These are phyloP conservation scores for Drosophila parthenogenetica DNA, from an alignment of 2,888 invertebrate species.

Conservation along the genomic window DNA sequence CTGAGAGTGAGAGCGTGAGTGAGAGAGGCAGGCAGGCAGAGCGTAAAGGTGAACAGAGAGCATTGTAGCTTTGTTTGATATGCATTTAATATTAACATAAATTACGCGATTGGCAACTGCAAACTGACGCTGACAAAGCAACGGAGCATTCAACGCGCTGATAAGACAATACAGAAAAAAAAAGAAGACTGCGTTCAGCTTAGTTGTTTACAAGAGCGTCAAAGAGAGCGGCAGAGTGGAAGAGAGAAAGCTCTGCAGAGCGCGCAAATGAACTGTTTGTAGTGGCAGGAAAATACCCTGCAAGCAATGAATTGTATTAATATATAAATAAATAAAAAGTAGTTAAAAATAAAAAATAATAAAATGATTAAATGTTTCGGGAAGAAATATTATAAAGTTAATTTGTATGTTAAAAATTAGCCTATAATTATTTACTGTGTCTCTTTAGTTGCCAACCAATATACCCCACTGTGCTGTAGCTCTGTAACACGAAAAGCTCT, in stretches of 20 bases:
- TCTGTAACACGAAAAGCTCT: constrained; percentile 39
- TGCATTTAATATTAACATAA: constrained; percentile 38
- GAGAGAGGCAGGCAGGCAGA: neutral
- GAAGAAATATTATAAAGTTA: neutral
- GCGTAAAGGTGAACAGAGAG: constrained; percentile 8
- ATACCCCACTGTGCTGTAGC: constrained; percentile 10
- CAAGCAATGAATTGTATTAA: too few species aligned
- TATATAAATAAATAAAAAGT: neutral
- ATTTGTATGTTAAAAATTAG: too few species aligned
- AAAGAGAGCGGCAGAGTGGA: constrained; percentile 12
- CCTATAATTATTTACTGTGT: neutral
- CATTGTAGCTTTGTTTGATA: constrained; percentile 12
- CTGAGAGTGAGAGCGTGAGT: constrained; percentile 1
- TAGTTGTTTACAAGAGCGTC: constrained; percentile 68
- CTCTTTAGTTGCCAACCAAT: neutral
- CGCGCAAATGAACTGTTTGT: constrained; percentile 7
- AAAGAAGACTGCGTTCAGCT: constrained; percentile 27
- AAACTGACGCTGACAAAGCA: constrained; percentile 34
- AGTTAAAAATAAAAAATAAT: neutral
- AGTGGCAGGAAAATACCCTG: constrained; percentile 33
- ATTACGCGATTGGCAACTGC: constrained; percentile 32
- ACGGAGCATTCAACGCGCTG: constrained; percentile 42
- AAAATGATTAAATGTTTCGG: too few species aligned
- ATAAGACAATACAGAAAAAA: constrained; percentile 50
- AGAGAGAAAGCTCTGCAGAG: constrained; percentile 36